Evolutionary conservation across 2,797 vertebrate species (phyloP).

Genomic region (Champsocephalus gunnari): DNA sequence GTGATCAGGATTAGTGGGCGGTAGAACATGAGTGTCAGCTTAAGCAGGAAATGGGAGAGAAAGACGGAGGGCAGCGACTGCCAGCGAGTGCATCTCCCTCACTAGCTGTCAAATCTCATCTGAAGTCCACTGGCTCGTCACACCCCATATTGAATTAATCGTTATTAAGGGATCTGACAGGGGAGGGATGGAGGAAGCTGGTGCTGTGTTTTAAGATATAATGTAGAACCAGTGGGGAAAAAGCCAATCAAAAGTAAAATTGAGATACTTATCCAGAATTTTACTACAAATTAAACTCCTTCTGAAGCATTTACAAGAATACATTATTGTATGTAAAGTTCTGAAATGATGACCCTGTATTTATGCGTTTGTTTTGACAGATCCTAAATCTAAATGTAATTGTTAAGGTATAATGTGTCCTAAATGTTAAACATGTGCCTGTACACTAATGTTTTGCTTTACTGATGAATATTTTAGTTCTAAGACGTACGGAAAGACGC

Average conservation of each 20-base stretch:
- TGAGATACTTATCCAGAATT: background rate
- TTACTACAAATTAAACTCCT: background rate
- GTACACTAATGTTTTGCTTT: constrained; percentile 2
- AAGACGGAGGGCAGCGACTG: constrained; percentile 55
- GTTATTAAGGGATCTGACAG: constrained; percentile 64
- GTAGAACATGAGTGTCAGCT: constrained; percentile 66
- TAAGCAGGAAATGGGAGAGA: constrained; percentile 75
- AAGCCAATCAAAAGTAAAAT: background rate
- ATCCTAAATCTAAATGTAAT: background rate
- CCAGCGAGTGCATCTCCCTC: constrained; percentile 52
- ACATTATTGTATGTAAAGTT: background rate
- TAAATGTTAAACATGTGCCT: background rate
- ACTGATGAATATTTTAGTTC: constrained; percentile 2
- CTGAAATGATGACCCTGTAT: background rate
- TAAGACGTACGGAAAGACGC: constrained; percentile 5
- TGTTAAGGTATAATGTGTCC: background rate
- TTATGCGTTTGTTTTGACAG: constrained; percentile 12
- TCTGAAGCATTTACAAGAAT: background rate
- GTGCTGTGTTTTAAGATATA: constrained; percentile 41
- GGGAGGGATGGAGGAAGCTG: constrained; percentile 13
- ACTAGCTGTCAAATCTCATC: constrained; percentile 77
- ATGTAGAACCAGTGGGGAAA: constrained; percentile 21
- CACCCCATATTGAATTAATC: constrained; percentile 72
- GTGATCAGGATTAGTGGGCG: constrained; percentile 72
- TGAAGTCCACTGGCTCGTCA: constrained; percentile 55